A percentile compares a stretch with the other conserved stretches of the same genome.
Conservation (phyloP, 1,140 invertebrate species). For the Drosophila lini region DNA sequence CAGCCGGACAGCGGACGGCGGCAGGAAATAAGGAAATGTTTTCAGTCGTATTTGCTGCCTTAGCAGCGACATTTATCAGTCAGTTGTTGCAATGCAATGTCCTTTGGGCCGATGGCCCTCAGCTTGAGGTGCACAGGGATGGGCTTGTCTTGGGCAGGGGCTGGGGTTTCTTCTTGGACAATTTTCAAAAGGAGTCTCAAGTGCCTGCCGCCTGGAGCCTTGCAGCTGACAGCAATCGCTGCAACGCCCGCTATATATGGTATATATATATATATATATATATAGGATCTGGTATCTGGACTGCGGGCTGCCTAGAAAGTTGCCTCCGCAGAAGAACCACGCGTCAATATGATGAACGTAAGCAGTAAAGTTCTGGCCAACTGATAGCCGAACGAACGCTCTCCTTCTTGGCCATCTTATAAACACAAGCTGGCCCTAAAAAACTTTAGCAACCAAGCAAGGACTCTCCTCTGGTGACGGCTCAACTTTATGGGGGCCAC, state of each 20-base stretch:
- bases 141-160: not conserved
- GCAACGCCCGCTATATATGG: slow-evolving; percentile 48
- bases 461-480: slow-evolving; percentile 59
- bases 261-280: not conserved
- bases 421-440: slow-evolving; percentile 60
- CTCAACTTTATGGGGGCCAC: slow-evolving; percentile 73
- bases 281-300: slow-evolving; percentile 44
- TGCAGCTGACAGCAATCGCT: slow-evolving; percentile 59
- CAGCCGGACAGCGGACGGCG: slow-evolving; percentile 30
- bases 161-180: slow-evolving; percentile 62
- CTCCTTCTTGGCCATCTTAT: slow-evolving; percentile 55
- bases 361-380: slow-evolving; percentile 81
- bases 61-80: slow-evolving; percentile 79
- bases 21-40: slow-evolving; percentile 80
- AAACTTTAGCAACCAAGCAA: slow-evolving; percentile 55
- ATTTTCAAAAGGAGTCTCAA: slow-evolving; percentile 77
- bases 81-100: slow-evolving; percentile 72
- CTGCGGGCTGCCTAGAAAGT: slow-evolving; percentile 20
- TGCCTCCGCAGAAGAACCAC: slow-evolving; percentile 53
- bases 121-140: slow-evolving; percentile 16
- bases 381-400: slow-evolving; percentile 69
- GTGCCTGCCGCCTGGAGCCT: slow-evolving; percentile 52
- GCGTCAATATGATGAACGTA: slow-evolving; percentile 82
- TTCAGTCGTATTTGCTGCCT: slow-evolving; percentile 77
- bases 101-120: slow-evolving; percentile 39